Percentiles rank a stretch among this genome's conserved stretches.
phyloP scores from a whole-genome alignment of 2,797 vertebrate species.

The Coreius guichenoti region DNA sequence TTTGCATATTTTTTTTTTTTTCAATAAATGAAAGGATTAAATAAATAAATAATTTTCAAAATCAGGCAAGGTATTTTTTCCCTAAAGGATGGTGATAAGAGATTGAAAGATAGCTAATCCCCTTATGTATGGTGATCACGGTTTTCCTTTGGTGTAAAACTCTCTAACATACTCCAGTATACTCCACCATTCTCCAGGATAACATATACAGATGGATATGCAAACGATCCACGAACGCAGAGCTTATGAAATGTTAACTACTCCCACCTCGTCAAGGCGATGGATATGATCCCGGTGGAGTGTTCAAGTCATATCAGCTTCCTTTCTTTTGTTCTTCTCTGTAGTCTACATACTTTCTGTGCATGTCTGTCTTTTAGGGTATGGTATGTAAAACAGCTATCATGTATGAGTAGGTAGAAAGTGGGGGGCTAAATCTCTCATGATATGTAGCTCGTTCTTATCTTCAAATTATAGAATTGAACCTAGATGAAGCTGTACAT shows the following conservation, averaged over 20 bases:
- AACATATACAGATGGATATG: neutral
- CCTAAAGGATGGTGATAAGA: neutral
- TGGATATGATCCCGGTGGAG: constrained; percentile 24
- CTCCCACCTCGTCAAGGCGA: constrained; percentile 7
- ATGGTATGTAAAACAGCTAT: constrained; percentile 25
- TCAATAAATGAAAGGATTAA: neutral
- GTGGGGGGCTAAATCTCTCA: constrained; percentile 24
- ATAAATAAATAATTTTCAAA: neutral
- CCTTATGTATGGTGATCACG: neutral
- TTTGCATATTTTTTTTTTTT: neutral
- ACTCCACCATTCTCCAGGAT: neutral
- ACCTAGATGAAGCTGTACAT: constrained; percentile 21
- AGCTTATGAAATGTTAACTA: constrained; percentile 13
- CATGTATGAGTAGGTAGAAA: constrained; percentile 13
- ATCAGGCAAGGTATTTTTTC: neutral
- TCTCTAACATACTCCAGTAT: neutral
- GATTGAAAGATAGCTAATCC: neutral
- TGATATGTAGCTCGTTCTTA: constrained; percentile 27
- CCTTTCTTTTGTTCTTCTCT: constrained; percentile 43
- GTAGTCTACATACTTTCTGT: constrained; percentile 1
- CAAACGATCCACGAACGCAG: constrained; percentile 2
- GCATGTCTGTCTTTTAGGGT: constrained; percentile 14
- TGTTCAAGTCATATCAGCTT: constrained; percentile 3
- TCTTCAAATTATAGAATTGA: constrained; percentile 19
- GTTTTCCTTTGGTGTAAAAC: neutral